A percentile compares a stretch with the other conserved stretches of the same genome.
phyloP scores from a whole-genome alignment of 2,888 invertebrate genomes.

The Thecophora atra region DNA sequence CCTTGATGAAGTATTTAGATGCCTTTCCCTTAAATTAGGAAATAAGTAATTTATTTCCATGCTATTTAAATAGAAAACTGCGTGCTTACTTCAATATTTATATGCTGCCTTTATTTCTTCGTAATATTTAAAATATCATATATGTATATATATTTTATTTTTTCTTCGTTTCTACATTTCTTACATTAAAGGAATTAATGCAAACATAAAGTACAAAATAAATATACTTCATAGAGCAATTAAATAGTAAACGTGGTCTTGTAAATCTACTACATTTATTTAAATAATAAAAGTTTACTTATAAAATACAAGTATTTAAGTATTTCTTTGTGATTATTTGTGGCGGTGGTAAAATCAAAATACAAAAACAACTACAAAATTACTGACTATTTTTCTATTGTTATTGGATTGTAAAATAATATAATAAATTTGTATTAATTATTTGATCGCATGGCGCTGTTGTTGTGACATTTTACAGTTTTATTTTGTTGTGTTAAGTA shows the following conservation, averaged over 20 bases:
- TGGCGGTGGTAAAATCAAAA: neutral
- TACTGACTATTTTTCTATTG: constrained; percentile 16
- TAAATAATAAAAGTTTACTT: neutral
- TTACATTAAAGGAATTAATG: neutral
- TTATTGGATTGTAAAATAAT: constrained; percentile 15
- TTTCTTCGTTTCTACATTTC: neutral
- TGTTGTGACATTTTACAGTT: neutral
- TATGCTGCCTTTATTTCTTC: constrained; percentile 31
- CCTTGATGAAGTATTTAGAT: too few species aligned
- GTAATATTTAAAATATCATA: constrained; percentile 30
- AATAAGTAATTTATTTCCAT: too few species aligned
- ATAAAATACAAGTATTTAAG: neutral
- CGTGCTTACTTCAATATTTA: neutral
- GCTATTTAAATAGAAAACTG: too few species aligned
- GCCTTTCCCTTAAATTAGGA: too few species aligned
- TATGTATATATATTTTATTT: too few species aligned
- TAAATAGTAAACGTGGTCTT: too few species aligned
- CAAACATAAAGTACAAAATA: neutral
- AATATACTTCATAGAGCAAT: too few species aligned
- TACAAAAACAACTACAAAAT: neutral
- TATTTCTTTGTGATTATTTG: neutral
- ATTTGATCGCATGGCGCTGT: constrained; percentile 11
- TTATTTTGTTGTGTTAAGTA: constrained; percentile 11
- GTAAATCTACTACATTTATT: neutral
- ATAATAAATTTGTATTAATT: neutral